These are phyloP conservation scores for Eutrigla gurnardus DNA, from an alignment of 2,797 vertebrate species.

Conservation along the genomic window DNA sequence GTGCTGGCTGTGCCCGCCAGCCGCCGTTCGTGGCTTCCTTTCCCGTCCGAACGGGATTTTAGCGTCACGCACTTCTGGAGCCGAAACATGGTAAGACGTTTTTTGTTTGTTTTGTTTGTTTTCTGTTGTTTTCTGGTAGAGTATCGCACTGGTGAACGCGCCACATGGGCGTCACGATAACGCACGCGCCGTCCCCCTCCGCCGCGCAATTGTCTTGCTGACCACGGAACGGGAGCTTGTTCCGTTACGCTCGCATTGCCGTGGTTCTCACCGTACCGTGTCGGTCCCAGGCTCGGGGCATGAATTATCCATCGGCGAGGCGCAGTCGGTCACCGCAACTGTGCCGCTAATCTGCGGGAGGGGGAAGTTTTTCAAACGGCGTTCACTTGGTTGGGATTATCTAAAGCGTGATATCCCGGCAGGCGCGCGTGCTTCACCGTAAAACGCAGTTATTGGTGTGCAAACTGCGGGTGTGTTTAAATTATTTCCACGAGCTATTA, in stretches of 20 bases:
- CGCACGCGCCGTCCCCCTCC: background rate
- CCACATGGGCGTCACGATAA: background rate
- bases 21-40: slow-evolving; percentile 35
- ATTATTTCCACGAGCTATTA: background rate
- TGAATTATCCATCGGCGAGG: slow-evolving; percentile 43
- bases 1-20: slow-evolving; percentile 25
- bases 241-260: slow-evolving; percentile 5
- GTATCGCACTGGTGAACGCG: background rate
- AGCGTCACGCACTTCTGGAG: slow-evolving; percentile 42
- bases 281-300: slow-evolving; percentile 33
- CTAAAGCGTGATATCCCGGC: slow-evolving; percentile 26
- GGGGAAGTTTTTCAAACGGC: slow-evolving; percentile 71
- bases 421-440: slow-evolving; percentile 20
- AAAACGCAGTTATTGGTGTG: slow-evolving; percentile 16
- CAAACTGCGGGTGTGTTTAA: background rate
- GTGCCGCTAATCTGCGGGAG: slow-evolving; percentile 57
- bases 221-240: background rate
- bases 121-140: background rate
- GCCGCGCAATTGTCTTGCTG: slow-evolving; percentile 11
- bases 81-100: slow-evolving; percentile 77
- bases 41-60: slow-evolving; percentile 33
- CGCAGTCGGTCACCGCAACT: slow-evolving; percentile 30
- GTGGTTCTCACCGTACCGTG: slow-evolving; percentile 27
- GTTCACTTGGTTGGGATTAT: slow-evolving; percentile 55
- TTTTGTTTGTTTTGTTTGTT: background rate